Evolutionary conservation across 92 coral and sea anemone genomes (phyloP), one percentile per base, ranked within the genome.

Genomic region (Porites rus): DNA sequence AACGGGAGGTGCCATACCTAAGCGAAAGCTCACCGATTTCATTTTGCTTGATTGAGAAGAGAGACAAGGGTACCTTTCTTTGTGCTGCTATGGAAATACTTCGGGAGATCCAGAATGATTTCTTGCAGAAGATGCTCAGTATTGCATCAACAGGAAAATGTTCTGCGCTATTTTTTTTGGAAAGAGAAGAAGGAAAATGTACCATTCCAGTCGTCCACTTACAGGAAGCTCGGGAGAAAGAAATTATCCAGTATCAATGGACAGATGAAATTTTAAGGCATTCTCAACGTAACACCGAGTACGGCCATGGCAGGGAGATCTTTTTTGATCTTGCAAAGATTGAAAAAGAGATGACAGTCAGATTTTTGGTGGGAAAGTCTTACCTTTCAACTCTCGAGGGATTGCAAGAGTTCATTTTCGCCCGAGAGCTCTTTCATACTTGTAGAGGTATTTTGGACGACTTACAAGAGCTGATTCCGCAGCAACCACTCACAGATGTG

Each of bases 371-470:
- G 24, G 98, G 97, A 28, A 95, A 95, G 87, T 76, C 97, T 31
- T 93, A 83, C 84, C 95, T 97, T 12, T 79, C 90, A 20, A 82
- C 94, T 8, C 51, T 13, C 18, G 89, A 84, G 13, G 94, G 96
- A 20, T 24, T 92, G 61, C 93, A 92, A 19, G 84, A 93, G 74
- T 97, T 97, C 51, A 93, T 97, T 20, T 97, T 97, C 80, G 90
- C 99, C 51, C 88, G 90, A 74, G 97, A 95, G 84, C 98, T 97
- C 62, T 97, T 97, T 91, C 98, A 93, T 67, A 89, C 96, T 65
- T 92, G 98, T 69, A 92, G 93, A 16, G 89, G 92, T 25, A 92
- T 95, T 56, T 92, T 97, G 72, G 93, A 86, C 72, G 95, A 97
- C 28, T 69, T 97, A 38, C 92, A 93, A 22, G 77, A 86, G 73